These are phyloP conservation scores for Cyrtonyx montezumae DNA, from an alignment of 2,113 vertebrate species.

Conservation along the genomic window DNA sequence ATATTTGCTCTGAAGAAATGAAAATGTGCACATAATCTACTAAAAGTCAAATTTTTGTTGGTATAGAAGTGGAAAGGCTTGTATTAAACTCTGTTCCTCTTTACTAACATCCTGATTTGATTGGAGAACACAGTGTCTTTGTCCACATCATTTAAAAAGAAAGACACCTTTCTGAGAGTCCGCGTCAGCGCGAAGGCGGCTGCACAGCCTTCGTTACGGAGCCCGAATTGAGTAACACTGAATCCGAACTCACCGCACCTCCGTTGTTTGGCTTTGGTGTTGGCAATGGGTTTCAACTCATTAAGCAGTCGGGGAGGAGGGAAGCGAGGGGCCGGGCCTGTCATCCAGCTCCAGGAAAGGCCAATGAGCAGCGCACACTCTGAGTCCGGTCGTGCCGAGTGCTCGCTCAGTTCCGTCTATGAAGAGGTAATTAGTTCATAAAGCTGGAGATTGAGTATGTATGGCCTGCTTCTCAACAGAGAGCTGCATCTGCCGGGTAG, in stretches of 20 bases:
- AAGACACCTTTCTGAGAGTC: neutral
- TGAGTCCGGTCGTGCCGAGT: constrained; percentile 62
- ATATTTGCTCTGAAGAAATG: constrained; percentile 55
- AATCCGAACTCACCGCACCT: constrained; percentile 31
- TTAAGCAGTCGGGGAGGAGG: constrained; percentile 17
- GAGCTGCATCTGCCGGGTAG: neutral
- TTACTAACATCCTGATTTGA: neutral
- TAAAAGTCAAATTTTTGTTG: constrained; percentile 51
- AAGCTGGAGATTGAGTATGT: constrained; percentile 49
- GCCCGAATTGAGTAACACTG: constrained; percentile 5
- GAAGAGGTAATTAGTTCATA: constrained; percentile 62
- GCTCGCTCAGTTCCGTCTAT: constrained; percentile 55
- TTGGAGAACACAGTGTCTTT: constrained; percentile 35
- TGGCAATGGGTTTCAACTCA: constrained; percentile 53
- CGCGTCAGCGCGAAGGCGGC: constrained; percentile 17
- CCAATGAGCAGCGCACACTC: constrained; percentile 12
- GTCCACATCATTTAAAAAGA: neutral
- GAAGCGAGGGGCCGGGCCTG: constrained; percentile 47
- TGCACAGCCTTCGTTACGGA: constrained; percentile 25
- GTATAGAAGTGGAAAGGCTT: constrained; percentile 28
- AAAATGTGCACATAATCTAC: constrained; percentile 56
- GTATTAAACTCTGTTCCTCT: constrained; percentile 33
- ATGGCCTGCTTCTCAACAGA: constrained; percentile 41
- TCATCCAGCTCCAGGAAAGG: constrained; percentile 15
- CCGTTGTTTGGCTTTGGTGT: constrained; percentile 46